A percentile compares a stretch with the other conserved stretches of the same genome.
phyloP scores from a whole-genome alignment of 2,113 vertebrate species.

The Sciurus niger region DNA sequence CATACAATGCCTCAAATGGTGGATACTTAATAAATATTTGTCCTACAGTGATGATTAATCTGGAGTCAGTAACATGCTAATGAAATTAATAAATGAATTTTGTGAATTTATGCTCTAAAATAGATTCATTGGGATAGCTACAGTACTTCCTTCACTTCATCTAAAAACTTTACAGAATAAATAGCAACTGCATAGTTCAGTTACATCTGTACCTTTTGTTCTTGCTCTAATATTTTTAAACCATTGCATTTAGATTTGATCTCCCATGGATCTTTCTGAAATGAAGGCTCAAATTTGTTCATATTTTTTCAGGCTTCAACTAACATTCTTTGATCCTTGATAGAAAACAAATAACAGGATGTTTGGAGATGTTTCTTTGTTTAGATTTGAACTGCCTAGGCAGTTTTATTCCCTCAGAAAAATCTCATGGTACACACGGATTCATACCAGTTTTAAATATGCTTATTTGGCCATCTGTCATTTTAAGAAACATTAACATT shows the following conservation, averaged over 20 bases:
- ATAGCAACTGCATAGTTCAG: background rate
- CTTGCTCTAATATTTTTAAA: constrained; percentile 40
- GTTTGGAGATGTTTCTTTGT: constrained; percentile 40
- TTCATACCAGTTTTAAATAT: constrained; percentile 15
- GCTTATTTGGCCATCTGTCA: constrained; percentile 15
- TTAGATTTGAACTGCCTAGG: constrained; percentile 43
- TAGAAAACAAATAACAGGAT: constrained; percentile 58
- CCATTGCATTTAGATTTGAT: background rate
- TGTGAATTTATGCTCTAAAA: constrained; percentile 43
- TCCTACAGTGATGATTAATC: constrained; percentile 29
- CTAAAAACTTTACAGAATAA: constrained; percentile 49
- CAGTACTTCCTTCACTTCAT: background rate
- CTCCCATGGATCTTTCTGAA: background rate
- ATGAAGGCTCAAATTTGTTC: background rate
- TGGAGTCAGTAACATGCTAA: background rate
- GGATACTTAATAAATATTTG: constrained; percentile 13
- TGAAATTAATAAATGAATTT: constrained; percentile 33
- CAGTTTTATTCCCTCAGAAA: constrained; percentile 36
- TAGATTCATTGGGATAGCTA: background rate
- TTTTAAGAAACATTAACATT: constrained; percentile 42
- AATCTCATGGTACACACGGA: background rate
- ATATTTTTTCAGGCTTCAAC: constrained; percentile 43
- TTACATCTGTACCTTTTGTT: background rate
- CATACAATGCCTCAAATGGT: background rate
- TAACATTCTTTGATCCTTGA: background rate